Conservation (phyloP, 2,888 invertebrate genomes). For the Aphidius colemani region DNA sequence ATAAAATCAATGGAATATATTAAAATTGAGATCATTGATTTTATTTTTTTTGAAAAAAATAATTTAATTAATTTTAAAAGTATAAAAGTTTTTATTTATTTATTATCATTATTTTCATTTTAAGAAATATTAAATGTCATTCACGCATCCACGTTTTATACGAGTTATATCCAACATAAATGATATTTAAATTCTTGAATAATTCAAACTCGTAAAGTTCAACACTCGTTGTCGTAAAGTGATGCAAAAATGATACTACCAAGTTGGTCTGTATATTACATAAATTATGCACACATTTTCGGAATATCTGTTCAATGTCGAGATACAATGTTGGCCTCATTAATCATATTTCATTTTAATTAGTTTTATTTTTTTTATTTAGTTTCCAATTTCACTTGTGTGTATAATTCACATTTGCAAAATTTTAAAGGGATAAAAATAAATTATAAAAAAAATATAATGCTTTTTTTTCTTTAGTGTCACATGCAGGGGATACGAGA, state of each 20-base stretch:
- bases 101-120: too few species aligned
- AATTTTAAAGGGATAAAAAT: not conserved
- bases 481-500: conserved; percentile 2
- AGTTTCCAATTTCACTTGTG: too few species aligned
- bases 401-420: too few species aligned
- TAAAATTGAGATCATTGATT: too few species aligned
- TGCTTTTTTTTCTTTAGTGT: conserved; percentile 1
- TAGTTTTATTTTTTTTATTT: not conserved
- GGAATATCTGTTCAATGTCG: not conserved
- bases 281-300: conserved; percentile 36
- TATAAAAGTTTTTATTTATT: too few species aligned
- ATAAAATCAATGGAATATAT: too few species aligned
- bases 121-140: too few species aligned
- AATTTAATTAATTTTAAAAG: too few species aligned
- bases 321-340: too few species aligned
- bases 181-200: conserved; percentile 31
- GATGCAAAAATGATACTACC: conserved; percentile 32
- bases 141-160: too few species aligned
- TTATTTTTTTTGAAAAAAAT: too few species aligned
- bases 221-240: conserved; percentile 35
- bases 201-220: conserved; percentile 38
- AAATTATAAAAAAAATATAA: not conserved
- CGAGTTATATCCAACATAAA: too few species aligned
- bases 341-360: not conserved
- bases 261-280: conserved; percentile 34